A percentile compares a stretch with the other conserved stretches of the same genome.
These are phyloP conservation scores for Micrasema minimum DNA, from an alignment of 1,140 invertebrate genomes.

Conservation along the genomic window DNA sequence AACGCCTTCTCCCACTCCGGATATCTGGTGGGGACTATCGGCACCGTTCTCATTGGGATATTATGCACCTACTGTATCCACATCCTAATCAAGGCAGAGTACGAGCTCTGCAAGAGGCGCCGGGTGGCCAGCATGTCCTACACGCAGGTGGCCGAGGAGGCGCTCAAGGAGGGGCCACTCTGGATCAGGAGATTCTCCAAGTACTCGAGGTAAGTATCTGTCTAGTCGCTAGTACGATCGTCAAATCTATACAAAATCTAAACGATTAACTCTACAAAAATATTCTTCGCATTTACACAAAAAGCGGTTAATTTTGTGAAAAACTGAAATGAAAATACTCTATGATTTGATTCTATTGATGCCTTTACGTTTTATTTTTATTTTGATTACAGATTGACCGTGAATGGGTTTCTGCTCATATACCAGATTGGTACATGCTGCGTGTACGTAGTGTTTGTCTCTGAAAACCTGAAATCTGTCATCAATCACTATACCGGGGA, in stretches of 20 bases:
- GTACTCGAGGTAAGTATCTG: conserved; percentile 66
- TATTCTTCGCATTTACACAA: no score
- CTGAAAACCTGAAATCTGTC: conserved; percentile 75
- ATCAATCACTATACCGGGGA: conserved; percentile 63
- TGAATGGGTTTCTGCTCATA: conserved; percentile 78
- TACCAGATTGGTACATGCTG: conserved; percentile 91
- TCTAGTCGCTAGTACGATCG: neutral
- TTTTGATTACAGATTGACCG: conserved; percentile 64
- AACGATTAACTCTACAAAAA: no score
- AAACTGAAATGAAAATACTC: conserved; percentile 14
- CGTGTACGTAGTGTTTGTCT: conserved; percentile 88
- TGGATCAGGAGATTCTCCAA: conserved; percentile 70
- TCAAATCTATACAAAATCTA: neutral
- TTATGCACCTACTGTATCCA: conserved; percentile 79
- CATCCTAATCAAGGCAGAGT: conserved; percentile 70
- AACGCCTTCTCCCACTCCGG: conserved; percentile 77
- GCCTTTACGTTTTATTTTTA: neutral
- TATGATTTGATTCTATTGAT: neutral
- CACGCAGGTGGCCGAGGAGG: conserved; percentile 75
- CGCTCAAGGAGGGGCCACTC: conserved; percentile 74
- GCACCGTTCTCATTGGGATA: conserved; percentile 71
- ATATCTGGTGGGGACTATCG: conserved; percentile 71
- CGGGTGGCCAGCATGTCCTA: conserved; percentile 76
- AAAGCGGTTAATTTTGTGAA: neutral
- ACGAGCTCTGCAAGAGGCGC: conserved; percentile 63